Evolutionary conservation across 2,888 invertebrate species (phyloP), one percentile per base, ranked within the genome.

Genomic region (Campoplex capitator): DNA sequence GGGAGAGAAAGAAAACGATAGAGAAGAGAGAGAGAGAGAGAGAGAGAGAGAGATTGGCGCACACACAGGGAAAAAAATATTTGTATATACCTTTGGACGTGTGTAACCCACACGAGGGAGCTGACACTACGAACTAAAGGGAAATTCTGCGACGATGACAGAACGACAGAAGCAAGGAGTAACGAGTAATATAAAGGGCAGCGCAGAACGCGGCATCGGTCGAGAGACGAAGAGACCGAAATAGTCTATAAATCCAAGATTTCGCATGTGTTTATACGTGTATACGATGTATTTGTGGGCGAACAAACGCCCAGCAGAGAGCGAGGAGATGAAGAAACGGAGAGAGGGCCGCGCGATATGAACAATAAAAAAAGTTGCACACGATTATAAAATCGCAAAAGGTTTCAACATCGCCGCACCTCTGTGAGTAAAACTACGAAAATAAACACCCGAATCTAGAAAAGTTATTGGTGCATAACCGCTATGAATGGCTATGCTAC

Each of bases 381-480:
- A 51, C 42, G 77, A 81, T 85, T 71, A 58, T 70, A 67, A 80
- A 73, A 28, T 65, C 76, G 42, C 75, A 74, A 78, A 82, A 48
- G 58, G 54, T 58, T 87, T 18, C n/a, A 83, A 62, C 76, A 42
- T 70, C 32, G 62, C 51, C 51, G 23, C 23, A 75, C 16, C 78
- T 65, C 58, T 65, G 38, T 56, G 68, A 42, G 48, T 28, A 1
- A 74, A 56, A 48, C 45, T 54, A 54, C 51, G n/a, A 48, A 71
- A 78, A 78, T 62, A 78, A 82, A 73, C 56, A 68, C 38, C 79
- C 48, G 56, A 76, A 80, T 67, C 67, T 67, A 58, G 32, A 23
- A 74, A 65, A 82, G 38, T 62, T 58, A 76, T 28, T 62, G 35
- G 35, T 65, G 54, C 48, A 62, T 45, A 58, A 58, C 28, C 28